A percentile compares a stretch with the other conserved stretches of the same genome.
Evolutionary conservation across 2,113 vertebrate genomes (phyloP).

Genomic region (Pipra filicauda): DNA sequence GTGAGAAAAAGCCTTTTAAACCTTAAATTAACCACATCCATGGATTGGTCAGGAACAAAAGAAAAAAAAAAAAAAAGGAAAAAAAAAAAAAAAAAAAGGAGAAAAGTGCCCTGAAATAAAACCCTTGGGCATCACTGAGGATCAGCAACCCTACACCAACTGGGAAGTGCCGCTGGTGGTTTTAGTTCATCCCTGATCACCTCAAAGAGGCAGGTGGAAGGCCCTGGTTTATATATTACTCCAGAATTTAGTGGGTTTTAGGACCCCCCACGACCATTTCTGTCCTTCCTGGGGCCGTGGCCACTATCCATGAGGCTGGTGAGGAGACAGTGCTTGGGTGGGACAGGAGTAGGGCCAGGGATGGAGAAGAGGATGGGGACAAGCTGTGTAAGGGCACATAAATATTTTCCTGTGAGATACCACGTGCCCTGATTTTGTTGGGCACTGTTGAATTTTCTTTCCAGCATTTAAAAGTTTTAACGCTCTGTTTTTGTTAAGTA

Average conservation of each 20-base stretch:
- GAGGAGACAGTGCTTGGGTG: background rate
- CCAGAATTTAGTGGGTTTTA: background rate
- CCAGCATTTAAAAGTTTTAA: background rate
- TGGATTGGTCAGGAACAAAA: background rate
- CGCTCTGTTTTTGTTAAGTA: background rate
- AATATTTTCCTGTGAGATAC: background rate
- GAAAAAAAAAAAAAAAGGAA: background rate
- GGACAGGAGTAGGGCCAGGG: background rate
- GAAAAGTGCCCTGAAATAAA: background rate
- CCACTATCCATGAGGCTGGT: fast-evolving
- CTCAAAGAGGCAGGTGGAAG: background rate
- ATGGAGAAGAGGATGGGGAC: background rate
- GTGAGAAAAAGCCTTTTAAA: slow-evolving; percentile 67
- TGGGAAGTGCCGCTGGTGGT: background rate
- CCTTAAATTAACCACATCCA: slow-evolving; percentile 57
- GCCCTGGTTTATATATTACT: background rate
- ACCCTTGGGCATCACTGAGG: background rate
- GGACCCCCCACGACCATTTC: background rate
- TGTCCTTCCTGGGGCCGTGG: background rate
- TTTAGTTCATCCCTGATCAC: background rate
- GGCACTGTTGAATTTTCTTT: background rate
- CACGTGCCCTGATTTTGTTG: background rate
- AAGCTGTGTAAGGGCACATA: background rate
- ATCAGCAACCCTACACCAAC: background rate
- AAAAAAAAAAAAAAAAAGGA: background rate